Evolutionary conservation across 1,140 invertebrate species (phyloP).

Genomic region (Cherax quadricarinatus): DNA sequence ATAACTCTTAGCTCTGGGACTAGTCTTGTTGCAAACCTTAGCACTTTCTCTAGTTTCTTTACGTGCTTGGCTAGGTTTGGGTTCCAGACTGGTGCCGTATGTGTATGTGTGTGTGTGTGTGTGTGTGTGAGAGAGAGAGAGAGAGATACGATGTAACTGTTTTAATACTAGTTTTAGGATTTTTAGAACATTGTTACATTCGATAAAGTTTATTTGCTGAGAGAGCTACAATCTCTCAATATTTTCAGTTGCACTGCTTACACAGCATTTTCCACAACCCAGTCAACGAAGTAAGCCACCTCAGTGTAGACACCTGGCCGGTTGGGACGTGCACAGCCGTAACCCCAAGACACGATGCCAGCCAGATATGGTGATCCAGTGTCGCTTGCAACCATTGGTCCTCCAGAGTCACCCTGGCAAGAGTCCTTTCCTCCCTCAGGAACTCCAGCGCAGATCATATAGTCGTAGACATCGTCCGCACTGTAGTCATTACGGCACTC

Average conservation of each 20-base stretch:
- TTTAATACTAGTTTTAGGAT: too few species aligned
- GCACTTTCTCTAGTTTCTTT: too few species aligned
- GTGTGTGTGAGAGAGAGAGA: too few species aligned
- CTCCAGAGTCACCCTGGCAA: constrained; percentile 81
- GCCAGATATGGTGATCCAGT: constrained; percentile 76
- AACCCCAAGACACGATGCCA: constrained; percentile 78
- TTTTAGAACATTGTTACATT: too few species aligned
- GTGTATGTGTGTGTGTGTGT: too few species aligned
- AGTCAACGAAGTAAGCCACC: constrained; percentile 75
- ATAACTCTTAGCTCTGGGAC: too few species aligned
- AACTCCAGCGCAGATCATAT: constrained; percentile 76
- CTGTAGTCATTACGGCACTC: constrained; percentile 34
- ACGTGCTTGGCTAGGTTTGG: too few species aligned
- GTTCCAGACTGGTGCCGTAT: too few species aligned
- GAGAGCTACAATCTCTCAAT: too few species aligned
- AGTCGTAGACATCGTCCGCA: background rate
- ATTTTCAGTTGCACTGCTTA: background rate
- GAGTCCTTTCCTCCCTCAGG: constrained; percentile 76
- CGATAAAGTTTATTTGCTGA: too few species aligned
- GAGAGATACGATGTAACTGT: too few species aligned
- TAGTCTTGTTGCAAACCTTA: too few species aligned
- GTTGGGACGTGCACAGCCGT: constrained; percentile 76
- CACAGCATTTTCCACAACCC: constrained; percentile 72
- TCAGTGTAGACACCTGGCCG: constrained; percentile 78
- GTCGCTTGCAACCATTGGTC: constrained; percentile 80